These are phyloP conservation scores for Leucopsar rothschildi DNA, from an alignment of 2,113 vertebrate genomes.

Conservation along the genomic window DNA sequence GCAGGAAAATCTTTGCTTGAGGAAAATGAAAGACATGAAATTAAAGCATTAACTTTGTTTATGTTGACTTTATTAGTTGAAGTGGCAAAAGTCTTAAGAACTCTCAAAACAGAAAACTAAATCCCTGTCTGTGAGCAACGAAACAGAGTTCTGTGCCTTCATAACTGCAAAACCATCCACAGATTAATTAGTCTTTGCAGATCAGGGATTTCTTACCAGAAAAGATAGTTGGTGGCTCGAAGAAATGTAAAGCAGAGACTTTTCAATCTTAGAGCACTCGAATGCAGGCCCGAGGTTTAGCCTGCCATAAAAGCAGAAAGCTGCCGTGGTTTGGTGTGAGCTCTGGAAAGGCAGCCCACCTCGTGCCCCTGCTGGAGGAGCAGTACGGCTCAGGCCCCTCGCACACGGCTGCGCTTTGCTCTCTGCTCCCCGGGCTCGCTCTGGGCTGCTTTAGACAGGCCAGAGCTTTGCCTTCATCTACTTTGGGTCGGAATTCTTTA, in stretches of 20 bases:
- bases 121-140: background rate
- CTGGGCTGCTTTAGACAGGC: background rate
- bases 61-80: background rate
- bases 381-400: rapidly evolving
- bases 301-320: background rate
- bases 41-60: background rate
- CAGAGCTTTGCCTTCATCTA: background rate
- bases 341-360: background rate
- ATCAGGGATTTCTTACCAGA: background rate
- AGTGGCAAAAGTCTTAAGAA: background rate
- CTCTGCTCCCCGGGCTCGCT: rapidly evolving
- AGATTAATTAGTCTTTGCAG: background rate
- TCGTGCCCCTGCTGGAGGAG: background rate
- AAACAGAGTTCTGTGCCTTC: background rate
- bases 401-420: rapidly evolving
- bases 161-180: background rate
- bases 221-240: background rate
- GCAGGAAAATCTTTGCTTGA: background rate
- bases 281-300: background rate
- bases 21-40: background rate
- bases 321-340: background rate
- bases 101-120: background rate
- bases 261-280: background rate
- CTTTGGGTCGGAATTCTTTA: background rate
- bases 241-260: background rate